phyloP scores from a whole-genome alignment of 2,888 invertebrate species.

The Synergus laeviventris region DNA sequence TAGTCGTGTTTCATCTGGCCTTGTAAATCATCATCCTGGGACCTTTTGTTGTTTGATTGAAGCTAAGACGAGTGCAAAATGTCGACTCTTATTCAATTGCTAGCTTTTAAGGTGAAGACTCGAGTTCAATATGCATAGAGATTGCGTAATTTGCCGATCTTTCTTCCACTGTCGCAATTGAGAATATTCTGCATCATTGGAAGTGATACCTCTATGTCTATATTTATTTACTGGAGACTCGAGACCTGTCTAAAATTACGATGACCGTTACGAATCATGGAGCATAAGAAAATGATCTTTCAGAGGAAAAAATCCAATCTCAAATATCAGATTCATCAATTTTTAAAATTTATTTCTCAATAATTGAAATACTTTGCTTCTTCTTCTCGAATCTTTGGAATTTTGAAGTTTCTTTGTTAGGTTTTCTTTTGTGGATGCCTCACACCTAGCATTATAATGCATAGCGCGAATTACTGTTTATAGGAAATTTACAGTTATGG shows the following conservation, averaged over 20 bases:
- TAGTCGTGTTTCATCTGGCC: neutral
- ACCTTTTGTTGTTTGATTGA: conserved; percentile 30
- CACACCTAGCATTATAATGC: neutral
- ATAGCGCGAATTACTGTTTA: neutral
- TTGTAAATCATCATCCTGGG: conserved; percentile 15
- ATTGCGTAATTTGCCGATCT: conserved; percentile 3
- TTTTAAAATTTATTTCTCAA: too few relatives aligned
- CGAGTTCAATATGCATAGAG: neutral
- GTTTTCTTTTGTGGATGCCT: neutral
- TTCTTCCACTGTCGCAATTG: neutral
- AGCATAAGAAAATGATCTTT: conserved; percentile 9
- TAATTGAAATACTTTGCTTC: neutral
- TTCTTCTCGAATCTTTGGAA: neutral
- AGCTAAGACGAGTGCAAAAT: conserved; percentile 7
- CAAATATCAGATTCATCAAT: neutral
- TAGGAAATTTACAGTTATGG: conserved; percentile 14
- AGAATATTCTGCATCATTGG: conserved; percentile 13
- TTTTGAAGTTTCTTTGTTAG: neutral
- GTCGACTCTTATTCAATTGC: conserved; percentile 5
- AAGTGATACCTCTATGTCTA: conserved; percentile 8
- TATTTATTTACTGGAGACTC: neutral
- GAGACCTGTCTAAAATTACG: conserved; percentile 19
- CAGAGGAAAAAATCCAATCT: neutral
- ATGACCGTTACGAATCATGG: conserved; percentile 2
- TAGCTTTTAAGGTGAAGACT: conserved; percentile 12